Evolutionary conservation across 1,140 invertebrate genomes (phyloP), one percentile per base, ranked within the genome.

Genomic region (Arctopsyche grandis): DNA sequence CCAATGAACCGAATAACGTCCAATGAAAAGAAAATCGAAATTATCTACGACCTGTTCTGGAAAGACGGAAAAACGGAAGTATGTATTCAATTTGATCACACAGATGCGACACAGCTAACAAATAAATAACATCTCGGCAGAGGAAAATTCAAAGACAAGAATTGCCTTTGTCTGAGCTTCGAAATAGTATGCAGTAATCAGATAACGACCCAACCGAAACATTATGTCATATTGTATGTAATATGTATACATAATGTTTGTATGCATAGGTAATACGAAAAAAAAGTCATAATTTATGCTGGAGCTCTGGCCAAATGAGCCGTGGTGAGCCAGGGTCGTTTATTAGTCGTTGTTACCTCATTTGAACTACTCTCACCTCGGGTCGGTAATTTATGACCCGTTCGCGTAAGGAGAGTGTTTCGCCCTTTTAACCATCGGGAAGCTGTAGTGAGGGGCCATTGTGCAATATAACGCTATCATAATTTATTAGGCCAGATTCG

Each of bases 301-400:
- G 10, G 48, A 3, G 16, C 4, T 52, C 48, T 3, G 10, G 48
- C 12, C 16, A 52, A 52, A 52, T 16, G 48, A 52, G 48, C 12
- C 48, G 48, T 14, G 16, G 48, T 10, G 1, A 52, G 16, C 48
- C 48, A 10, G 48, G 48, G 48, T 52, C 48, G 48, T 52, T 52
- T 52, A 52, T 52, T 52, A 52, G 48, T 52, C 48, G 48, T 66
- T 66, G 24, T 66, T 66, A 22, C 21, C 21, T 66, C 63, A 66
- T 66, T 66, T 66, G 63, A 66, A 66, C 63, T 66, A 29, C 63
- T 66, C 63, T 26, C 63, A 66, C 63, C 63, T 66, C 21, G 22
- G 63, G 48, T 66, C 24, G 3, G 63, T 66, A 66, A 66, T 66
- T 66, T 66, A 66, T 14, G 63, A 66, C 56, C 56, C 56, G 9